These are phyloP conservation scores for Drusus annulatus DNA, from an alignment of 1,140 invertebrate species.

Conservation along the genomic window DNA sequence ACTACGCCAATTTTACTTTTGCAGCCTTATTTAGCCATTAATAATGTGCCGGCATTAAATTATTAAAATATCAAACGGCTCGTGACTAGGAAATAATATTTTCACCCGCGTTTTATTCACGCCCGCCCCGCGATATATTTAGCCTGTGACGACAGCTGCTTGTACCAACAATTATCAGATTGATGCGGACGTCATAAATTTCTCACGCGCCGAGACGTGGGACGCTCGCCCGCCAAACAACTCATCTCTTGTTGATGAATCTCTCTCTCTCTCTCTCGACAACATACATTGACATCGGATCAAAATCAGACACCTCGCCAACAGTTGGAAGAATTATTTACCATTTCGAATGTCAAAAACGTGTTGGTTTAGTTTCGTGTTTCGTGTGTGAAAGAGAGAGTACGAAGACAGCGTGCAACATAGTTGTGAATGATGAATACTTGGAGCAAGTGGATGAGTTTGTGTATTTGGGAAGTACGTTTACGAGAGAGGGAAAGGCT, in stretches of 20 bases:
- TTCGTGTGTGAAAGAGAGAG: too few relatives aligned
- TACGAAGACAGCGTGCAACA: too few relatives aligned
- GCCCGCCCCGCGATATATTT: constrained; percentile 2
- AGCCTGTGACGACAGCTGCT: constrained; percentile 25
- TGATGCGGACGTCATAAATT: constrained; percentile 26
- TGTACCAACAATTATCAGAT: constrained; percentile 41
- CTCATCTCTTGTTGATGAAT: neutral
- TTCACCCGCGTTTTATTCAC: neutral
- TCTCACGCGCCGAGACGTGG: constrained; percentile 4
- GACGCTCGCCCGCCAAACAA: constrained; percentile 10
- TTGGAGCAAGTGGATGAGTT: too few relatives aligned
- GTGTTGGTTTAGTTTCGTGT: too few relatives aligned
- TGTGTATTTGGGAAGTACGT: too few relatives aligned
- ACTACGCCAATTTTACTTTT: too few relatives aligned
- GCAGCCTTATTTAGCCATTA: neutral
- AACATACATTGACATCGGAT: too few relatives aligned
- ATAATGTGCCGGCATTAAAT: neutral
- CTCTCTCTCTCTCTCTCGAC: too few relatives aligned
- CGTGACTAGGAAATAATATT: constrained; percentile 13
- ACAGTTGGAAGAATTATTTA: neutral
- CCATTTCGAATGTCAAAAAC: too few relatives aligned
- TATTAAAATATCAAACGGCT: constrained; percentile 16
- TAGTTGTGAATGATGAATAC: too few relatives aligned
- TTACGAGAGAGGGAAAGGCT: too few relatives aligned
- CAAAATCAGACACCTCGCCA: too few relatives aligned